Base-by-base conservation (phyloP, 2,113 vertebrate genomes). In the Actinemys pallida region DNA sequence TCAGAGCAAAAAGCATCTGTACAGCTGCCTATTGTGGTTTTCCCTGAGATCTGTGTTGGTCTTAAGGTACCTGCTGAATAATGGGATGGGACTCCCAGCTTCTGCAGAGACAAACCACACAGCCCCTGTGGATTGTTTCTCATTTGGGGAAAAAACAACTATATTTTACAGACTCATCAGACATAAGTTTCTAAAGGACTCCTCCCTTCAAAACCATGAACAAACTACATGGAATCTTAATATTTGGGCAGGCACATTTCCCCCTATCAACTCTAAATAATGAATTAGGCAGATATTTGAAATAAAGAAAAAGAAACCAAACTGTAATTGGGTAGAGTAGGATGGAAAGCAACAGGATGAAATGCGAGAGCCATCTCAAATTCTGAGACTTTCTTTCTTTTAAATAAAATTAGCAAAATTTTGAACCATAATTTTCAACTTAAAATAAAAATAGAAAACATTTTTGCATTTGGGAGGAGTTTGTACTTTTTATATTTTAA, bases 301-400 rank as follows among this genome's bases (percentile, higher is more conserved):
- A 8, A 0, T 85, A 47, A 82, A 22, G 22, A 25, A 89, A 42
- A 10, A 31, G 65, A 75, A 87, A 80, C 54, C 69, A 24, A 8
- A 10, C 69, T 80, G n/a, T 87, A 24, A 54, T 1, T 3, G 88
- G 81, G n/a, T 45, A 82, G 86, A n/a, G 45, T 29, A 81, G n/a
- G 29, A 65, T 86, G 86, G 53, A 94, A 93, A 91, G 72, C 81
- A 95, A 90, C 79, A 95, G 84, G 72, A 82, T 84, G 52, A 88
- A 49, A 53, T 6, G 5, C 16, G 39, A 59, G 53, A 16, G 10
- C 29, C 88, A 10, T 52, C 45, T 87, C 8, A 16, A 3, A 5
- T 2, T 27, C 14, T 69, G 54, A 6, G 4, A 20, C 1, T 9
- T 52, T 84, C 10, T 76, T 81, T 1, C 11, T 25, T 39, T 86